Percentiles rank a stretch among this genome's conserved stretches.
phyloP scores from a whole-genome alignment of 2,797 vertebrate species.

The Clarias fuscus region DNA sequence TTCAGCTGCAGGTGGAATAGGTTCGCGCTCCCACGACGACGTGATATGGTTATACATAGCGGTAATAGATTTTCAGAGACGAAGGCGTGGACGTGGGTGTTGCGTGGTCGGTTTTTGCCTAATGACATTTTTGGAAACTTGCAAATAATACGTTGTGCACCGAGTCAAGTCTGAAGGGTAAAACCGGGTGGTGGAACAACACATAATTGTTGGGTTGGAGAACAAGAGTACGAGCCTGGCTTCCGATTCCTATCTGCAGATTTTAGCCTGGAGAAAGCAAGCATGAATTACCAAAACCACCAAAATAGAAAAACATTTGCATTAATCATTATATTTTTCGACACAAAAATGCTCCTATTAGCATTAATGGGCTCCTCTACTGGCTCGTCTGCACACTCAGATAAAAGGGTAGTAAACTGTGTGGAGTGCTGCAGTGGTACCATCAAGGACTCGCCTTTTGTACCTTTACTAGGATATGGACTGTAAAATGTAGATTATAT shows the following conservation, averaged over 20 bases:
- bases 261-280: conserved; percentile 42
- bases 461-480: no score
- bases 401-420: neutral
- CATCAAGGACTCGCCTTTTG: neutral
- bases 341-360: neutral
- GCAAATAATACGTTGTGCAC: conserved; percentile 12
- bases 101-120: neutral
- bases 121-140: conserved; percentile 17
- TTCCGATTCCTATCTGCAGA: conserved; percentile 46
- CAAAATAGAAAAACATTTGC: conserved; percentile 48
- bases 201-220: conserved; percentile 47
- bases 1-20: neutral
- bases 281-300: conserved; percentile 30
- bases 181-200: conserved; percentile 40
- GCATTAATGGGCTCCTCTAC: conserved; percentile 26
- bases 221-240: conserved; percentile 24
- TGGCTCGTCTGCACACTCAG: neutral
- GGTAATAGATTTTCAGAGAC: neutral
- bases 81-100: conserved; percentile 10
- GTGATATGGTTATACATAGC: neutral
- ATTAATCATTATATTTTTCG: conserved; percentile 34
- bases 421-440: neutral
- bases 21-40: neutral
- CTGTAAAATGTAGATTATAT: neutral
- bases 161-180: neutral